A percentile compares a stretch with the other conserved stretches of the same genome.
Conservation (phyloP, 2,888 invertebrate species). For the Synergus umbraculus region DNA sequence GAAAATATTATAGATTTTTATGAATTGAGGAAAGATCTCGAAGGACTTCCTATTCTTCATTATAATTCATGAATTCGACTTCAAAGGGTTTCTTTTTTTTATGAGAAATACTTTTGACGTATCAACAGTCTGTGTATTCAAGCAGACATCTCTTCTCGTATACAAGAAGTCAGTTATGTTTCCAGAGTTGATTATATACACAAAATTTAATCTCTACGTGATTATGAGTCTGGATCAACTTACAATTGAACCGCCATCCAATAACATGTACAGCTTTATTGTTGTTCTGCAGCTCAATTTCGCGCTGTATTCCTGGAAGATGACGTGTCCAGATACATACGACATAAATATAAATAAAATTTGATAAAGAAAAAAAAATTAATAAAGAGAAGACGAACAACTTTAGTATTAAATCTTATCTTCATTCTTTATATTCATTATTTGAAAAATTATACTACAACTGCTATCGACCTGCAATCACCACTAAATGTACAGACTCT, state of each 20-base stretch:
- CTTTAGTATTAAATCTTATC: no score
- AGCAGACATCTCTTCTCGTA: background rate
- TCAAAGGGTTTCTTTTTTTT: no score
- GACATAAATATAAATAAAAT: no score
- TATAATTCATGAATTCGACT: background rate
- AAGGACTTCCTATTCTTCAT: background rate
- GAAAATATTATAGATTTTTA: background rate
- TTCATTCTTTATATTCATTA: no score
- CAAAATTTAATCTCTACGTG: constrained; percentile 22
- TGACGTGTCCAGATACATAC: background rate
- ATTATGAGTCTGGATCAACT: constrained; percentile 15
- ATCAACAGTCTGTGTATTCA: constrained; percentile 12
- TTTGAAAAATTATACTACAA: no score
- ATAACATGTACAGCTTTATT: constrained; percentile 23
- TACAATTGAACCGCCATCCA: constrained; percentile 21
- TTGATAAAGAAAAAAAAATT: no score
- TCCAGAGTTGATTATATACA: background rate
- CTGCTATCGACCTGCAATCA: constrained; percentile 22
- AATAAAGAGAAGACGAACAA: no score
- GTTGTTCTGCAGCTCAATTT: background rate
- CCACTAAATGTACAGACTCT: background rate
- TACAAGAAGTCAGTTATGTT: constrained; percentile 12
- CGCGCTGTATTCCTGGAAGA: background rate
- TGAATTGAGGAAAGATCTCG: background rate
- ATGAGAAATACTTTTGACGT: background rate